Evolutionary conservation across 2,797 vertebrate genomes (phyloP).

Genomic region (Sphenodon punctatus): DNA sequence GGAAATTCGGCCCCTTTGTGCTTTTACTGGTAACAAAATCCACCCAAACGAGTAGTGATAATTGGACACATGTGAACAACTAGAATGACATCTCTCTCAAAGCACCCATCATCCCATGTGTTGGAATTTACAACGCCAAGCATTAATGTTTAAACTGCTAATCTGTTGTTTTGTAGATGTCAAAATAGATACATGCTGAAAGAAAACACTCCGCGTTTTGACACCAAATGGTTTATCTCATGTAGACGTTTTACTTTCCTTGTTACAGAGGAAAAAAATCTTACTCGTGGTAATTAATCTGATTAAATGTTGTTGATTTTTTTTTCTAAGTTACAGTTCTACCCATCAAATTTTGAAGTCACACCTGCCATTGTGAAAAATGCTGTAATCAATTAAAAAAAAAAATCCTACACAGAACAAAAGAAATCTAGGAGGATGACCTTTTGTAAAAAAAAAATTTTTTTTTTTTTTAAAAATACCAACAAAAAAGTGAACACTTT

Average conservation of each 20-base stretch:
- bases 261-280: slow-evolving; percentile 32
- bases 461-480: neutral
- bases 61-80: slow-evolving; percentile 14
- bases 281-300: slow-evolving; percentile 25
- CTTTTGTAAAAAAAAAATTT: neutral
- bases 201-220: slow-evolving; percentile 19
- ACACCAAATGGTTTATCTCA: slow-evolving; percentile 34
- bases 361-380: neutral
- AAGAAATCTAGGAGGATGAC: neutral
- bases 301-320: slow-evolving; percentile 39
- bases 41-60: slow-evolving; percentile 4
- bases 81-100: neutral
- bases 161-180: slow-evolving; percentile 5
- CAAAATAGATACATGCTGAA: slow-evolving; percentile 17
- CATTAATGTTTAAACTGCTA: slow-evolving; percentile 39
- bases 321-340: slow-evolving; percentile 9
- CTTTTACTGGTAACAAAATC: neutral
- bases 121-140: slow-evolving; percentile 23
- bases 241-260: slow-evolving; percentile 17
- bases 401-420: slow-evolving; percentile 2
- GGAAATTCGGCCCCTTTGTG: too few relatives aligned
- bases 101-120: neutral
- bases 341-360: neutral
- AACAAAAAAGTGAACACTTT: neutral
- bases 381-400: neutral